Evolutionary conservation across 2,113 vertebrate species (phyloP), one percentile per base, ranked within the genome.

Genomic region (Saguinus midas): DNA sequence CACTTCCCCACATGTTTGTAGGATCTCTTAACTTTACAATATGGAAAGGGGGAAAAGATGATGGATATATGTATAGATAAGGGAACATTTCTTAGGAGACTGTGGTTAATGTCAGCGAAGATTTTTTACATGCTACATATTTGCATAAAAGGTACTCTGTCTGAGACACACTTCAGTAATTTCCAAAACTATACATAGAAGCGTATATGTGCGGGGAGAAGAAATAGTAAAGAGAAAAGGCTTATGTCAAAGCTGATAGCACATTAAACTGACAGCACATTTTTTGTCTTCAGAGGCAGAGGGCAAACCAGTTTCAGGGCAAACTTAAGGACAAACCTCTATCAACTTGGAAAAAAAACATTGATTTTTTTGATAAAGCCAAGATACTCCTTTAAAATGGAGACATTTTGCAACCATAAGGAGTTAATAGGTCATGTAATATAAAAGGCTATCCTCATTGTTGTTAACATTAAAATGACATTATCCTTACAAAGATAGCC

Each of bases 351-450:
- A 80, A 80, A 45, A 86, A 55, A 91, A 52, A 66, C 13, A 70
- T 6, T 35, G 16, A n/a, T 79, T 87, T 93, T 87, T 91, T 40
- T 78, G 5, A 94, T 76, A 86, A 94, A 95, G 61, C 32, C 37
- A 93, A 88, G 17, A 82, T 82, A 96, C 18, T 96, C 58, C 58
- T 95, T 92, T 88, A 35, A 91, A 95, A 91, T 91, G 37, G 17
- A 91, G 29, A 76, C 3, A 91, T 84, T 81, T 64, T 48, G 0
- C 45, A 66, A 48, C 66, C 48, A 81, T 27, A 20, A 91, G 70
- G 7, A 72, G 25, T 43, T 70, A 93, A 81, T 57, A 45, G 32
- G 17, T 91, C 23, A 21, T 40, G 40, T 66, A 40, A 3, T 72
- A 55, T 72, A 82, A 75, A 95, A 85, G 18, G 9, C 25, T 8